Percentiles rank a stretch among this genome's conserved stretches.
Conservation (phyloP, 2,113 vertebrate genomes). For the Elephantulus edwardii region DNA sequence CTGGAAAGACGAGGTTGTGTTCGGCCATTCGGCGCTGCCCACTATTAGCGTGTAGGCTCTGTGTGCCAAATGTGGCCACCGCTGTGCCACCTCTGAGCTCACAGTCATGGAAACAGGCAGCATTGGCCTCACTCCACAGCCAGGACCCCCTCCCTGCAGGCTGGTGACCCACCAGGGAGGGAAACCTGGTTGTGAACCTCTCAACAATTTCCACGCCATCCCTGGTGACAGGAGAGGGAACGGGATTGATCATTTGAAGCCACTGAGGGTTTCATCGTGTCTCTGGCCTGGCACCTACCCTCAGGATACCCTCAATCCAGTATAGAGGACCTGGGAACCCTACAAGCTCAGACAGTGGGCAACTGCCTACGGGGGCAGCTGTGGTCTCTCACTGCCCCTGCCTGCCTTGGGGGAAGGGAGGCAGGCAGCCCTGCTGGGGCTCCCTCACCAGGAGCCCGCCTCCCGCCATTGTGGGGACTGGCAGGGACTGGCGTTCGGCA, state of each 20-base stretch:
- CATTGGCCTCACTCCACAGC: fast-evolving
- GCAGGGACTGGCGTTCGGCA: not conserved
- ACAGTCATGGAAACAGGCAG: fast-evolving
- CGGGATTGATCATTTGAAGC: too few species aligned
- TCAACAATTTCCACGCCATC: not conserved
- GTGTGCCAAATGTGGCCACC: fast-evolving
- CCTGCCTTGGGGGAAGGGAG: not conserved
- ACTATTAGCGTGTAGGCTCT: not conserved
- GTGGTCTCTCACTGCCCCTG: not conserved
- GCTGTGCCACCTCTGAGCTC: fast-evolving
- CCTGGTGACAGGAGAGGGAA: not conserved
- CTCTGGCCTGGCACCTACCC: too few species aligned
- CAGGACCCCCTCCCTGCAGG: not conserved
- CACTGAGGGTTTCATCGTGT: not conserved
- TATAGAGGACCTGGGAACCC: not conserved
- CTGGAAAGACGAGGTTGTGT: not conserved
- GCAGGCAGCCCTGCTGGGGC: not conserved
- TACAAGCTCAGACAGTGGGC: fast-evolving
- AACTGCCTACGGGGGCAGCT: fast-evolving
- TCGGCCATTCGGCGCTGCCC: fast-evolving
- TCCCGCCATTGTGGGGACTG: not conserved
- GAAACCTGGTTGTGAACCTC: not conserved
- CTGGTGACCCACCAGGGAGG: not conserved
- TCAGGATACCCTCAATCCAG: not conserved
- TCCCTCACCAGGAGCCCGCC: not conserved